These are phyloP conservation scores for Leuctra nigra DNA, from an alignment of 2,888 invertebrate species.

Conservation along the genomic window DNA sequence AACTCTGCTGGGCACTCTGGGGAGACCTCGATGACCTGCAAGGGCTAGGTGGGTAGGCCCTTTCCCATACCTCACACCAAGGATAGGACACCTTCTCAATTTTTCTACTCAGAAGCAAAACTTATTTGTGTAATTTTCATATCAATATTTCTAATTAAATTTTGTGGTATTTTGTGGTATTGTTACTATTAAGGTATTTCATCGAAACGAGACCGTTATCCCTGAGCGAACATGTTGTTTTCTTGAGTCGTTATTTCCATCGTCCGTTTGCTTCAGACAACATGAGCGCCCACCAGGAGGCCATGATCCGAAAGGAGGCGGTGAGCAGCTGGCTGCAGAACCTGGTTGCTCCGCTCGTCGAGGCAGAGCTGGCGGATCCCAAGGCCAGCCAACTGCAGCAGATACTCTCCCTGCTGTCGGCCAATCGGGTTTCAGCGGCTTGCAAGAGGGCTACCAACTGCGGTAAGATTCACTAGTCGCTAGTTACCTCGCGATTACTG, in stretches of 20 bases:
- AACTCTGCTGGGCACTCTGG: slow-evolving; percentile 78
- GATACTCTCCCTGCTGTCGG: slow-evolving; percentile 41
- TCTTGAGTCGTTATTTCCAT: too few species aligned
- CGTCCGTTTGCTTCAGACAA: too few species aligned
- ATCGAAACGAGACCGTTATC: too few species aligned
- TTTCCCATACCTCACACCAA: too few species aligned
- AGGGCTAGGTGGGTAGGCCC: neutral
- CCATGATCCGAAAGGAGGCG: slow-evolving; percentile 53
- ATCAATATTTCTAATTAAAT: too few species aligned
- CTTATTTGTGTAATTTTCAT: too few species aligned
- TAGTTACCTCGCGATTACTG: neutral
- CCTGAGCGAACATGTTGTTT: too few species aligned
- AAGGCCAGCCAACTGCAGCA: slow-evolving; percentile 37
- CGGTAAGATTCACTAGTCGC: slow-evolving; percentile 27
- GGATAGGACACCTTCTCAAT: too few species aligned
- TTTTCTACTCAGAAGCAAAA: too few species aligned
- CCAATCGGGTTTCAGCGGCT: slow-evolving; percentile 42
- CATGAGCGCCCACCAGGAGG: slow-evolving; percentile 42
- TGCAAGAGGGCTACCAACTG: slow-evolving; percentile 35
- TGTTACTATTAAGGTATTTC: too few species aligned
- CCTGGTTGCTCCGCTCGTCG: slow-evolving; percentile 43
- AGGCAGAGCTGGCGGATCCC: slow-evolving; percentile 38
- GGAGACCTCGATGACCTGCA: slow-evolving; percentile 57
- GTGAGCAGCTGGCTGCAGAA: slow-evolving; percentile 57
- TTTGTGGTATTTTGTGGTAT: too few species aligned